phyloP scores from a whole-genome alignment of 2,888 invertebrate genomes.

The Stramonita haemastoma region DNA sequence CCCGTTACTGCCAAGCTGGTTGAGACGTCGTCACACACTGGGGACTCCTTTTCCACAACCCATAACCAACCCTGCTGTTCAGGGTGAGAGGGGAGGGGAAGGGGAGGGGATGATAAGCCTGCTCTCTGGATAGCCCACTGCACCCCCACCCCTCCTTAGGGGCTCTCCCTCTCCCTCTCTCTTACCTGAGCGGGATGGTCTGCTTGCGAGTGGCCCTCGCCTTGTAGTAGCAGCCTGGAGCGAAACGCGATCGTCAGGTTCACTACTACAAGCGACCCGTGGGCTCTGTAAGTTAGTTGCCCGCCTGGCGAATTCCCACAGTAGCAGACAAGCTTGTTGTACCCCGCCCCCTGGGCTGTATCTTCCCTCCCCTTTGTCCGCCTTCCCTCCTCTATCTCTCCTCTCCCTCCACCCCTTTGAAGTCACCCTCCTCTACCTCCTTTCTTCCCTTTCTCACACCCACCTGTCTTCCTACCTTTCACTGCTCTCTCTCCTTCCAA shows the following conservation, averaged over 20 bases:
- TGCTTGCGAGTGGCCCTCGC: conserved; percentile 18
- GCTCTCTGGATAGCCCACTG: background rate
- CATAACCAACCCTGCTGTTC: background rate
- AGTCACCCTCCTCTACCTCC: background rate
- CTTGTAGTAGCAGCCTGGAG: background rate
- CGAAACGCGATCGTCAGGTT: conserved; percentile 18
- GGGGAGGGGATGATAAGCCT: background rate
- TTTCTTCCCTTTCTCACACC: background rate
- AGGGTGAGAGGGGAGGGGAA: background rate
- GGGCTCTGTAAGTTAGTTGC: conserved; percentile 1
- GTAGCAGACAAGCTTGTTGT: background rate
- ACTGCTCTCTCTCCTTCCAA: background rate
- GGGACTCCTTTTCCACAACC: conserved; percentile 45
- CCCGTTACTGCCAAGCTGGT: conserved; percentile 18
- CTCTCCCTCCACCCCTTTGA: conserved; percentile 12
- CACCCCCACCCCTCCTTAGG: background rate
- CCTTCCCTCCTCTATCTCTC: background rate
- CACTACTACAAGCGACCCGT: background rate
- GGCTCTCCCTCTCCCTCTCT: background rate
- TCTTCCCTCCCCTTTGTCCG: conserved; percentile 5
- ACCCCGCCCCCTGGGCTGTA: conserved; percentile 32
- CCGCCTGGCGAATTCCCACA: conserved; percentile 25
- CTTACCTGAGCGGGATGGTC: background rate
- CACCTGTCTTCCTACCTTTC: background rate
- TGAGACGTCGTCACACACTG: conserved; percentile 29